These are phyloP conservation scores for Macrobrachium nipponense DNA, from an alignment of 1,140 invertebrate genomes.

Conservation along the genomic window DNA sequence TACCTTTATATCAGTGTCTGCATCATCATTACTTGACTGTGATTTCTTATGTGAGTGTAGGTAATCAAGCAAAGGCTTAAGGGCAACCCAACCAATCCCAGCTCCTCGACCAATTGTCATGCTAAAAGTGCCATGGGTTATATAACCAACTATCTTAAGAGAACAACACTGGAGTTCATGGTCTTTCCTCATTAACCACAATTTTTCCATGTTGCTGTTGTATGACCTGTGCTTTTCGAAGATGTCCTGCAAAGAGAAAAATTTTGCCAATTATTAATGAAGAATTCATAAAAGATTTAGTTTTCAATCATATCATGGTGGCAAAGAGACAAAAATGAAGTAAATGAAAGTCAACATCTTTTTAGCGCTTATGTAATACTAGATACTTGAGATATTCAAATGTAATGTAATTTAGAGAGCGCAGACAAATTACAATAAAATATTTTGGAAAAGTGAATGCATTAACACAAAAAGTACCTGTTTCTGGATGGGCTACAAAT, in stretches of 20 bases:
- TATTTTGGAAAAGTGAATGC: too few relatives aligned
- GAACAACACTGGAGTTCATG: constrained; percentile 46
- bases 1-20: not conserved
- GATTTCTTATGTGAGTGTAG: constrained; percentile 7
- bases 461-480: too few relatives aligned
- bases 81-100: constrained; percentile 50
- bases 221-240: constrained; percentile 29
- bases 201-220: constrained; percentile 40
- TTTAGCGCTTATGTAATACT: not conserved
- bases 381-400: not conserved
- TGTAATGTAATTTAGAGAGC: not conserved
- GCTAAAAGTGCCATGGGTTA: constrained; percentile 41
- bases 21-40: not conserved
- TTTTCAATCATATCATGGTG: too few relatives aligned
- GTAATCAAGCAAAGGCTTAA: constrained; percentile 27
- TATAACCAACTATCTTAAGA: constrained; percentile 37
- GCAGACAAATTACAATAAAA: too few relatives aligned
- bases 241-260: constrained; percentile 20
- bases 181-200: constrained; percentile 36
- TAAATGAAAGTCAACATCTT: not conserved
- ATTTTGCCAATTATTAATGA: too few relatives aligned
- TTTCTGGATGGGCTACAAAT: too few relatives aligned
- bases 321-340: not conserved
- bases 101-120: constrained; percentile 28
- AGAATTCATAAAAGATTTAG: too few relatives aligned